Evolutionary conservation across 2,888 invertebrate species (phyloP).

Genomic region (Chromoteleia sp.): DNA sequence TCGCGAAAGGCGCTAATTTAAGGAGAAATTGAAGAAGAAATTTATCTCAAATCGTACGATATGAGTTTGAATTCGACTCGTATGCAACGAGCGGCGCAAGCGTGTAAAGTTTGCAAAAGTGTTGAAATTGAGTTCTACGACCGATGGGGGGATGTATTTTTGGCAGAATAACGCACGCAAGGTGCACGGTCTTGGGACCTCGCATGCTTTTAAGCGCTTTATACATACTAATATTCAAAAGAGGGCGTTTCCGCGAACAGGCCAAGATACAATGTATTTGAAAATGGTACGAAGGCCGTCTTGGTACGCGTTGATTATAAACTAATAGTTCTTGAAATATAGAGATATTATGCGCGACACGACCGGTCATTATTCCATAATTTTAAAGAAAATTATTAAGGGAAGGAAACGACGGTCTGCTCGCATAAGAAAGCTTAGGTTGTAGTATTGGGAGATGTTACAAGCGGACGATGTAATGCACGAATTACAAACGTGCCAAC

Average conservation of each 20-base stretch:
- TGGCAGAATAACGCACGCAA: conserved; percentile 67
- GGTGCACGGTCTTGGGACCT: conserved; percentile 69
- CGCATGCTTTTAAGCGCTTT: conserved; percentile 82
- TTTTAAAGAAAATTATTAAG: conserved; percentile 80
- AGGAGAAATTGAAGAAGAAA: too few relatives aligned
- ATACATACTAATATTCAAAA: conserved; percentile 84
- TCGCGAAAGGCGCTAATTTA: too few relatives aligned
- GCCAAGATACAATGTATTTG: conserved; percentile 75
- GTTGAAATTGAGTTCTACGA: conserved; percentile 67
- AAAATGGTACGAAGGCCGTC: conserved; percentile 75
- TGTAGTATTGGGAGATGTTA: conserved; percentile 79
- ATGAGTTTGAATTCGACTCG: conserved; percentile 37
- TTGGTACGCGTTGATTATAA: conserved; percentile 83
- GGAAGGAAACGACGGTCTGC: conserved; percentile 82
- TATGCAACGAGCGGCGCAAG: conserved; percentile 38
- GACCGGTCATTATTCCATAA: conserved; percentile 80
- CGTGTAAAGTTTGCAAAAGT: conserved; percentile 45
- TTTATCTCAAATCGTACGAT: conserved; percentile 38
- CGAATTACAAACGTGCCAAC: conserved; percentile 47
- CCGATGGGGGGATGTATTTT: conserved; percentile 66
- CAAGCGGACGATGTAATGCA: conserved; percentile 70
- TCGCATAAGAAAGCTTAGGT: conserved; percentile 82
- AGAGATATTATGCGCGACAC: conserved; percentile 83
- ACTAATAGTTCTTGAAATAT: conserved; percentile 83
- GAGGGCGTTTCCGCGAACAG: conserved; percentile 80